Conservation (phyloP, 30 jellyfish, hydroid and myxozoan species). For the Aurelia aurita region DNA sequence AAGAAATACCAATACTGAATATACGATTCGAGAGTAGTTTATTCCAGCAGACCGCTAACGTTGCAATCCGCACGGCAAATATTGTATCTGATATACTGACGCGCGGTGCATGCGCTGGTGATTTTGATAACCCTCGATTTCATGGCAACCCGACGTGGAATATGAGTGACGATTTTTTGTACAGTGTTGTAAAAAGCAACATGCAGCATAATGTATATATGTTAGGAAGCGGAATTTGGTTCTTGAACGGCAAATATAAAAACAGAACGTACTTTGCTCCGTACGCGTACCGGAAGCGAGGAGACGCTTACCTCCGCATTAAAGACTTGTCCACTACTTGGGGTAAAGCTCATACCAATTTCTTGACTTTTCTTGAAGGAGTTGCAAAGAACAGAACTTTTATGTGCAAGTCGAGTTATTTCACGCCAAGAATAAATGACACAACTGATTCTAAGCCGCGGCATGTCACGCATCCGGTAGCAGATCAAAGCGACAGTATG, state of each 20-base stretch:
- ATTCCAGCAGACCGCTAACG: constrained; percentile 44
- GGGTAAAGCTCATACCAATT: constrained; percentile 72
- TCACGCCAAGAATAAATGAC: constrained; percentile 61
- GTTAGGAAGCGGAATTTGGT: constrained; percentile 68
- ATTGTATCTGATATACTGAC: constrained; percentile 64
- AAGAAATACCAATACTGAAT: constrained; percentile 56
- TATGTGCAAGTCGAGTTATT: constrained; percentile 56
- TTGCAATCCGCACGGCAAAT: constrained; percentile 82
- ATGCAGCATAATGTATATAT: constrained; percentile 33
- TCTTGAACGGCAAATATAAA: constrained; percentile 45
- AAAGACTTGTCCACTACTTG: constrained; percentile 68
- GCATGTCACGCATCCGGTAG: constrained; percentile 65
- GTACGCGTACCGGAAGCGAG: constrained; percentile 63
- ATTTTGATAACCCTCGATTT: constrained; percentile 15
- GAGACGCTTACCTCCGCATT: constrained; percentile 31
- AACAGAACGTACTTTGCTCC: constrained; percentile 68
- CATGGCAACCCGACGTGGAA: constrained; percentile 41
- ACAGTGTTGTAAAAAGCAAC: constrained; percentile 42
- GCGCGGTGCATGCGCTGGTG: constrained; percentile 70
- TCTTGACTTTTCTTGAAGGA: constrained; percentile 39
- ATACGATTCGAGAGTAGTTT: constrained; percentile 65
- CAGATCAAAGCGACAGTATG: constrained; percentile 64
- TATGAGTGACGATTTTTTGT: constrained; percentile 57
- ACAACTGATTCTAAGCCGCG: constrained; percentile 25
- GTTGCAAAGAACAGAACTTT: constrained; percentile 58